These are phyloP conservation scores for Merops nubicus DNA, from an alignment of 2,113 vertebrate species.

Conservation along the genomic window DNA sequence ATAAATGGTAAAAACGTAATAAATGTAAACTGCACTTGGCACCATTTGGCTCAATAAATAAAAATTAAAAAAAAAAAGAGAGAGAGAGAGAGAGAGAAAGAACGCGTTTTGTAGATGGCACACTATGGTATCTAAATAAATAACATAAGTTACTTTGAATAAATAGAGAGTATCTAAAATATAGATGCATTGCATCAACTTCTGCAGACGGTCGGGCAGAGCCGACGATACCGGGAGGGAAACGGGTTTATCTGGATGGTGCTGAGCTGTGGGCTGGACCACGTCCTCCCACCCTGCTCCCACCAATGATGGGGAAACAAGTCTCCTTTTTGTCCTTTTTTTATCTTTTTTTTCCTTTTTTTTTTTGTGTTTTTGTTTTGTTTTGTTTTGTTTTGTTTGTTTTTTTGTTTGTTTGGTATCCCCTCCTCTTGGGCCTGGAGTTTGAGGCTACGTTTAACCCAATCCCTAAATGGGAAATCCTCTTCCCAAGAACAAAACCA, in stretches of 20 bases:
- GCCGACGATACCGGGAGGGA: not conserved
- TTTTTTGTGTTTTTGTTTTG: no score
- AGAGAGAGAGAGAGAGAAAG: not conserved
- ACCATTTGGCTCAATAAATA: constrained; percentile 62
- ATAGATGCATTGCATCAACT: constrained; percentile 66
- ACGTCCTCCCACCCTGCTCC: not conserved
- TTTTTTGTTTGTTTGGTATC: not conserved
- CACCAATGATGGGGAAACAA: rapidly evolving
- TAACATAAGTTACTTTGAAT: constrained; percentile 74
- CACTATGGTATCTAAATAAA: constrained; percentile 60
- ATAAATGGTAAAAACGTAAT: constrained; percentile 52
- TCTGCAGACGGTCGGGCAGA: not conserved
- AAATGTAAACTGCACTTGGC: constrained; percentile 57
- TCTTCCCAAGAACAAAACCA: not conserved
- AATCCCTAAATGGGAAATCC: no score
- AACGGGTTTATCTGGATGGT: not conserved
- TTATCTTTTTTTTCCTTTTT: no score
- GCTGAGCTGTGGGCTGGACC: rapidly evolving
- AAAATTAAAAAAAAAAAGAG: not conserved
- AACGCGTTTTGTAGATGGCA: constrained; percentile 20
- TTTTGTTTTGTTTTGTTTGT: not conserved
- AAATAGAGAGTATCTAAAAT: constrained; percentile 68
- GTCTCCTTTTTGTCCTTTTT: not conserved
- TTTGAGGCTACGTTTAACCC: not conserved
- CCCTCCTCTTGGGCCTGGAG: not conserved